phyloP scores from a whole-genome alignment of 2,888 invertebrate species.

The Hypomecis atomaria region DNA sequence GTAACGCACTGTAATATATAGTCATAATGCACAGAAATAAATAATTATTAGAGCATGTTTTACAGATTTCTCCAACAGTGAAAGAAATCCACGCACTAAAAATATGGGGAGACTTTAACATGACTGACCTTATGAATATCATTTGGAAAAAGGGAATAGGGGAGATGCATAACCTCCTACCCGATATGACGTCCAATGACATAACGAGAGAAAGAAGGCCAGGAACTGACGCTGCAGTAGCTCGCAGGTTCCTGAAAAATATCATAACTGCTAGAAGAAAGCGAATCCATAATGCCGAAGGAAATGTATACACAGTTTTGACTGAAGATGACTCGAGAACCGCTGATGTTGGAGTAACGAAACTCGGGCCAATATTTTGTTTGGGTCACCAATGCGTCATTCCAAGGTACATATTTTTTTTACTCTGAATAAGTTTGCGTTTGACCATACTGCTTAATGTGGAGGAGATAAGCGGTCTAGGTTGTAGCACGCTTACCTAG shows the following conservation, averaged over 20 bases:
- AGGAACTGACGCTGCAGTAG: slow-evolving; percentile 4
- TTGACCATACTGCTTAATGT: too few relatives aligned
- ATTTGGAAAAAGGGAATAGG: slow-evolving; percentile 1
- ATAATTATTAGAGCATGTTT: background rate
- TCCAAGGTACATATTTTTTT: too few relatives aligned
- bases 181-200: slow-evolving; percentile 10
- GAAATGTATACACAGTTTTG: too few relatives aligned
- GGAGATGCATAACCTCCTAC: background rate
- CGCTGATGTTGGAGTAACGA: too few relatives aligned
- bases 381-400: too few relatives aligned
- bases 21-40: too few relatives aligned
- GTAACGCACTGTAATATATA: too few relatives aligned
- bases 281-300: background rate
- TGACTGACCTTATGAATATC: background rate
- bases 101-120: background rate
- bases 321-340: background rate
- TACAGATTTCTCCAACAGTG: slow-evolving; percentile 2
- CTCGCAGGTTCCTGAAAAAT: slow-evolving; percentile 5
- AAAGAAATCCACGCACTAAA: slow-evolving; percentile 1
- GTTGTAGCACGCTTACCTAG: too few relatives aligned
- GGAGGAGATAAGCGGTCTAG: too few relatives aligned
- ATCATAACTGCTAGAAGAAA: background rate
- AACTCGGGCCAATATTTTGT: too few relatives aligned
- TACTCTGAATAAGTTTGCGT: too few relatives aligned
- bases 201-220: slow-evolving; percentile 1